Base-by-base conservation (phyloP, 2,888 invertebrate genomes). In the Hirtodrosophila alboralis region DNA sequence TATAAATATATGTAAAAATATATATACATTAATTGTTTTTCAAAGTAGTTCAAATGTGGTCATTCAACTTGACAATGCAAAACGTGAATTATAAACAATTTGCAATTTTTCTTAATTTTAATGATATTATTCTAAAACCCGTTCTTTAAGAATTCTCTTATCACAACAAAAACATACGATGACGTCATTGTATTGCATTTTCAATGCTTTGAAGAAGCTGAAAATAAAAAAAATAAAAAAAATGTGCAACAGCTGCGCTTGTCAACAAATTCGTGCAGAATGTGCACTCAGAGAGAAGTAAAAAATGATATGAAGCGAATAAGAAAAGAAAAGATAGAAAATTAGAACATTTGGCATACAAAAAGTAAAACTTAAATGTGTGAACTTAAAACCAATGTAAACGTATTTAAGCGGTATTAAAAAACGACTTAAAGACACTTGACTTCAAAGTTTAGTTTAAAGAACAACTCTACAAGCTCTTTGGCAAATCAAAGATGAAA, bases 241-340 rank as follows among this genome's bases (percentile, higher is more conserved):
- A 18, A 1, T 18, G 5, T 18, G 18, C 18, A 18, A 12, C 26
- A 30, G 23, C 12, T 28, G 27, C 28, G 28, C 36, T 53, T 61
- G 43, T 53, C 62, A 43, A 33, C 10, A 9, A 43, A 33, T 62
- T 61, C 62, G 62, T 62, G 62, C 58, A 28, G 28, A 44, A 57
- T 13, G 16, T 28, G 23, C n/a, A 7, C 33, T 16, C 2, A 36
- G 18, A 3, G 18, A 18, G 5, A 18, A 18, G 27, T 9, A 5
- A 2, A 28, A 43, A 12, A 21, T 28, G 47, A 62, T 43, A 52
- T 23, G 18, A 52, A 2, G 21, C 14, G 5, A 18, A 13, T 7
- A n/a, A 45, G 1, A 13, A 10, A 13, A 14, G 3, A 12, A 38
- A 31, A 21, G 5, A 30, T 34, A 12, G 9, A 47, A 31, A 41